These are phyloP conservation scores for Ectemnius continuus DNA, from an alignment of 2,888 invertebrate species.

Conservation along the genomic window DNA sequence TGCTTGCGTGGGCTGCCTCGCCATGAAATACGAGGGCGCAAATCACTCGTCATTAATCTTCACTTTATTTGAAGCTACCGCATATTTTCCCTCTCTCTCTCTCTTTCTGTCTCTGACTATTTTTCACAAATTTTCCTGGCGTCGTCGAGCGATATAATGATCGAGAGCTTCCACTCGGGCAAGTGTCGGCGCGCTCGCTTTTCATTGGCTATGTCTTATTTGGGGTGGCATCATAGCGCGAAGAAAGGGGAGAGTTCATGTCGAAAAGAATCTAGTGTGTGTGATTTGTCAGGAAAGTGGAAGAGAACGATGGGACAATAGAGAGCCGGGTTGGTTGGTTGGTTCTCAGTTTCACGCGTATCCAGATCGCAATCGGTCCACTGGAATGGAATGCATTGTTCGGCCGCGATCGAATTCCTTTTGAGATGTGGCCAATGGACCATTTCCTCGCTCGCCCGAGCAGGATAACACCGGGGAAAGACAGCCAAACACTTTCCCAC, in stretches of 20 bases:
- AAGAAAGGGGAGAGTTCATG: too few relatives aligned
- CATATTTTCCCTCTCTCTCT: too few relatives aligned
- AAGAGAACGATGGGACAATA: conserved; percentile 40
- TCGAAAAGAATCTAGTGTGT: background rate
- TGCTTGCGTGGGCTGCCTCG: background rate
- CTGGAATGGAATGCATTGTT: conserved; percentile 49
- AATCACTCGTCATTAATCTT: conserved; percentile 22
- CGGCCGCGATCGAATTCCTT: conserved; percentile 55
- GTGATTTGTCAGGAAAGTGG: conserved; percentile 29
- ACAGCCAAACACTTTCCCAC: background rate
- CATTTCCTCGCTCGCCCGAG: conserved; percentile 29
- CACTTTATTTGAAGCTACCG: background rate
- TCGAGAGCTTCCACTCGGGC: too few relatives aligned
- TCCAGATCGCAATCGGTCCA: conserved; percentile 47
- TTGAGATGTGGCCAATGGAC: conserved; percentile 41
- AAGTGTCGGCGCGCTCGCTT: too few relatives aligned
- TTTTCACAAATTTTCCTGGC: too few relatives aligned
- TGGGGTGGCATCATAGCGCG: too few relatives aligned
- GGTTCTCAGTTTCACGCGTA: conserved; percentile 44
- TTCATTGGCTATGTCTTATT: too few relatives aligned
- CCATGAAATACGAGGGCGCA: conserved; percentile 24
- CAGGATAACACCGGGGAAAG: too few relatives aligned
- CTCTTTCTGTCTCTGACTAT: too few relatives aligned
- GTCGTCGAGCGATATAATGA: too few relatives aligned
- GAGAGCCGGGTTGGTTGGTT: background rate